Conservation (phyloP, 2,113 vertebrate species). For the Cynoglossus semilaevis region DNA sequence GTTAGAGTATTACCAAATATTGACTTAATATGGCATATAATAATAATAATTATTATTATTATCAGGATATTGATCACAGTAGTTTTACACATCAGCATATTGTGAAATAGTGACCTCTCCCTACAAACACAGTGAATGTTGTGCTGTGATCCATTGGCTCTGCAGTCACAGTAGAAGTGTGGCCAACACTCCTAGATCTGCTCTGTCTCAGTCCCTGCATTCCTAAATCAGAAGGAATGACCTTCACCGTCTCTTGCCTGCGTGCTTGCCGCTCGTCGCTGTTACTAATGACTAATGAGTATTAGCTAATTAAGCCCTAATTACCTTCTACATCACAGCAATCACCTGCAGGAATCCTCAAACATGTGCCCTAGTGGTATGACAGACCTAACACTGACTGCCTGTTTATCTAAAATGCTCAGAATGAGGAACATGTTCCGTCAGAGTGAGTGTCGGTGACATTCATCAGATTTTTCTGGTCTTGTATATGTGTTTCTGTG, state of each 20-base stretch:
- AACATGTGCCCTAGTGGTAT: not conserved
- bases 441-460: not conserved
- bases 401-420: not conserved
- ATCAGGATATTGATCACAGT: too few species aligned
- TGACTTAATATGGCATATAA: too few species aligned
- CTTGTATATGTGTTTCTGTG: too few species aligned
- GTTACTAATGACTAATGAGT: constrained; percentile 4
- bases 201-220: not conserved
- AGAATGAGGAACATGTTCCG: not conserved
- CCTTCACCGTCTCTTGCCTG: constrained; percentile 3
- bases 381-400: not conserved
- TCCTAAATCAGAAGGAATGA: constrained; percentile 14
- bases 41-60: too few species aligned
- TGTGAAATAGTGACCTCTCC: too few species aligned
- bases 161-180: not conserved
- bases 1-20: too few species aligned
- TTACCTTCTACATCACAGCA: constrained; percentile 10
- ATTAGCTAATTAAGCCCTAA: constrained; percentile 18
- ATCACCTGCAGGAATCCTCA: constrained; percentile 2
- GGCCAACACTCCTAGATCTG: not conserved
- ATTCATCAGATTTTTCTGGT: too few species aligned
- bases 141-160: too few species aligned
- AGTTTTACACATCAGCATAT: too few species aligned
- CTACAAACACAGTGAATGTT: too few species aligned
- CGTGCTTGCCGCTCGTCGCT: constrained; percentile 1